These are phyloP conservation scores for Pteromalus puparum DNA, from an alignment of 1,140 invertebrate genomes.

Conservation along the genomic window DNA sequence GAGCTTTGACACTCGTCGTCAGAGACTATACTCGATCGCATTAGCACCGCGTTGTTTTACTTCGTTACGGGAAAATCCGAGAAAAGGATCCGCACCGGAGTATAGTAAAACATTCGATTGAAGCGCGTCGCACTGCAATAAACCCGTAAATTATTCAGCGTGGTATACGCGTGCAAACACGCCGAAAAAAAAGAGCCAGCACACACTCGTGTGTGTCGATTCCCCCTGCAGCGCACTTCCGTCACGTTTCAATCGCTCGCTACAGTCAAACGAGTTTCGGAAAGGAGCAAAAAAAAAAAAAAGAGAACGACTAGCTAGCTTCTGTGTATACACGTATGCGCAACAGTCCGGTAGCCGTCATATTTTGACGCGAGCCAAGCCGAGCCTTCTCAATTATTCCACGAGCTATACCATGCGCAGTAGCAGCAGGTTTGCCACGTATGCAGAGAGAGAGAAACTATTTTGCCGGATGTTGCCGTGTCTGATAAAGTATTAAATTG, in stretches of 20 bases:
- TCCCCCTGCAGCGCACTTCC: conserved; percentile 3
- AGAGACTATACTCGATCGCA: background rate
- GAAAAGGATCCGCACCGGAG: background rate
- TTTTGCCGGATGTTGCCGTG: background rate
- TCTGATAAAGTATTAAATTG: background rate
- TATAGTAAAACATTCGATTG: conserved; percentile 2
- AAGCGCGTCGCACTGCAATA: conserved; percentile 9
- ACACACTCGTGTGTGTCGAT: background rate
- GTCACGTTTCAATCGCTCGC: conserved; percentile 26
- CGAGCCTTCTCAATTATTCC: conserved; percentile 44
- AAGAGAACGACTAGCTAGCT: background rate
- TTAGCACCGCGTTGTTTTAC: background rate
- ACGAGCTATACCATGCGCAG: background rate
- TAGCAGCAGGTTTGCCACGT: background rate
- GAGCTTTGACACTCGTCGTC: no score
- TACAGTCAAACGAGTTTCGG: conserved; percentile 21
- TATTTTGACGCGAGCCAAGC: conserved; percentile 28
- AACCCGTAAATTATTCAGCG: conserved; percentile 40
- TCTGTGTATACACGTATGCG: background rate
- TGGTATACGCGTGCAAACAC: background rate
- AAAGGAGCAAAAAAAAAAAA: background rate
- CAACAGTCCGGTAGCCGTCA: background rate
- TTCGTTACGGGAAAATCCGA: background rate
- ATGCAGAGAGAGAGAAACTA: background rate
- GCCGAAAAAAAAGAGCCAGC: background rate